Evolutionary conservation across 2,797 vertebrate genomes (phyloP).

Genomic region (Artibeus lituratus): DNA sequence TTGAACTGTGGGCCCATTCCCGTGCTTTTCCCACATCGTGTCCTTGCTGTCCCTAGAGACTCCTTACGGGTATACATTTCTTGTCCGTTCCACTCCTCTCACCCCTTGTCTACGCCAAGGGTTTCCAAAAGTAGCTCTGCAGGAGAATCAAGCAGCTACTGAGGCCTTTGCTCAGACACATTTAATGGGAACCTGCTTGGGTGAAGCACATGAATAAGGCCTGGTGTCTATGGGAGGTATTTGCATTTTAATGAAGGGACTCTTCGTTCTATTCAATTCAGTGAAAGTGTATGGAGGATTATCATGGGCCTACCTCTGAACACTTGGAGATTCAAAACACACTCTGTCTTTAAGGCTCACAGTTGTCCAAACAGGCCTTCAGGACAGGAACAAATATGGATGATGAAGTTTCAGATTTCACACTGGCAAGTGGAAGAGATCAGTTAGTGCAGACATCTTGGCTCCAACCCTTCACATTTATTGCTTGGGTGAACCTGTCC

Average conservation of each 20-base stretch:
- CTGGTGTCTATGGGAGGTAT: neutral
- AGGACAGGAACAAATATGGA: neutral
- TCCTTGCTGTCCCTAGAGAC: neutral
- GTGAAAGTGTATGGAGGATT: neutral
- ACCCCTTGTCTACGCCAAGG: too few relatives aligned
- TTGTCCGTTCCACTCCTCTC: neutral
- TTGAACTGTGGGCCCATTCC: neutral
- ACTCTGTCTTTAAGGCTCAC: neutral
- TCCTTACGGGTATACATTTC: neutral
- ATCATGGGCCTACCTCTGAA: neutral
- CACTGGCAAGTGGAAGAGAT: neutral
- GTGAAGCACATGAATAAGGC: neutral
- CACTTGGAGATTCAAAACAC: neutral
- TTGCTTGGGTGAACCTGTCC: neutral
- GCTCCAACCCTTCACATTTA: neutral
- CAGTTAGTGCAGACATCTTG: neutral
- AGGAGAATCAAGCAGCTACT: neutral
- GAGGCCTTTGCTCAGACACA: neutral
- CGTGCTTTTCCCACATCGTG: neutral
- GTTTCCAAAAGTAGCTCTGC: neutral
- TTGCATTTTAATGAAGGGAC: neutral
- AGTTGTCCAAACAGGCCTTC: neutral
- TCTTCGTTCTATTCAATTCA: neutral
- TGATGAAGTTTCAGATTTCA: neutral
- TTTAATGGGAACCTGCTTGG: neutral